Conservation (phyloP, 1,140 invertebrate species). For the Drosophila jambulina region DNA sequence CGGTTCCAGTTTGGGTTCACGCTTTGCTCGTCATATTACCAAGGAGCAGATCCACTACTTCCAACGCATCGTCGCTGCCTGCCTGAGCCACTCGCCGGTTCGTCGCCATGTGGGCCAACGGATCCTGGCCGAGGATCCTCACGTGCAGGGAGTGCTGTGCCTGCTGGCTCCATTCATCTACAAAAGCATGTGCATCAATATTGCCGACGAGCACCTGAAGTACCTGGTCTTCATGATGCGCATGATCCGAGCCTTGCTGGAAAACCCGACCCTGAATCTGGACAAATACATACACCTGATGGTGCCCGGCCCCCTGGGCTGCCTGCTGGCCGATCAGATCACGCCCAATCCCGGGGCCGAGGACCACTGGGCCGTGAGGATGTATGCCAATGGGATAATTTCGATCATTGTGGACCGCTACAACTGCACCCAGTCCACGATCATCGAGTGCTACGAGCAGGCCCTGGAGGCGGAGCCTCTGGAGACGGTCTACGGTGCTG, state of each 20-base stretch:
- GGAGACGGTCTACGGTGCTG: not conserved
- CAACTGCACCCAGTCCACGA: not conserved
- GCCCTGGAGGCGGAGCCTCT: not conserved
- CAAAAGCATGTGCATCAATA: not conserved
- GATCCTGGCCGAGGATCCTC: not conserved
- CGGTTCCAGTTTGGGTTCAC: no score
- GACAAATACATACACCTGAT: not conserved
- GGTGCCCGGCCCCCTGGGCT: not conserved
- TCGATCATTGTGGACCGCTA: not conserved
- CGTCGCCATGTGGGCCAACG: not conserved
- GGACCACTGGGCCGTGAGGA: not conserved
- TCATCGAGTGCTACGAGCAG: not conserved
- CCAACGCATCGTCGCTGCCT: not conserved
- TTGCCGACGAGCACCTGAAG: not conserved
- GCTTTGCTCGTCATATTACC: not conserved
- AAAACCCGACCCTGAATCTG: not conserved
- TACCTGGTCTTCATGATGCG: not conserved
- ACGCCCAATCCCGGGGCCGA: not conserved
- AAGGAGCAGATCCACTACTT: not conserved
- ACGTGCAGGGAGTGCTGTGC: not conserved
- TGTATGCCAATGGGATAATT: not conserved
- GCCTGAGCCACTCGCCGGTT: not conserved
- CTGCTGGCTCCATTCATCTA: not conserved
- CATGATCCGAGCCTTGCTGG: not conserved
- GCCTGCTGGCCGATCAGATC: not conserved